A percentile compares a stretch with the other conserved stretches of the same genome.
These are phyloP conservation scores for Acrossocheilus wenchowensis DNA, from an alignment of 2,797 vertebrate species.

Conservation along the genomic window DNA sequence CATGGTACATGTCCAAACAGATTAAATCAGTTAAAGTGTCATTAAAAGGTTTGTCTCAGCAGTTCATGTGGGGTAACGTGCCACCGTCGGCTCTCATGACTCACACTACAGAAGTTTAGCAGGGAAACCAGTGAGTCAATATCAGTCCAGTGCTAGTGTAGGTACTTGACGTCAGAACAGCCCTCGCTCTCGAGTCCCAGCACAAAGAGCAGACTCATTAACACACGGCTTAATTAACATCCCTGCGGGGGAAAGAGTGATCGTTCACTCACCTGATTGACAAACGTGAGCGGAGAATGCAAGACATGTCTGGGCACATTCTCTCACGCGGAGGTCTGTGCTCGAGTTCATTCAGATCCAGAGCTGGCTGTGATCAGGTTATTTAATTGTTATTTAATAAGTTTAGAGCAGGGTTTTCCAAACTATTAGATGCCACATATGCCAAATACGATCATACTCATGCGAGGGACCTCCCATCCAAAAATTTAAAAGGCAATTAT, in stretches of 20 bases:
- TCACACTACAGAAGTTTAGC: background rate
- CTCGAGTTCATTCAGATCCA: background rate
- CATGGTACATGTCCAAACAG: background rate
- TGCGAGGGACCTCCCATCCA: background rate
- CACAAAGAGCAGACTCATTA: background rate
- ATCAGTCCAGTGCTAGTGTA: background rate
- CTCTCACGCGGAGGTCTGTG: background rate
- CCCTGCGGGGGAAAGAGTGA: background rate
- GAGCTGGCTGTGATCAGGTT: background rate
- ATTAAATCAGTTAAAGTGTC: background rate
- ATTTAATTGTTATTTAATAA: background rate
- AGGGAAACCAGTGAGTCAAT: background rate
- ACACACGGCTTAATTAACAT: background rate
- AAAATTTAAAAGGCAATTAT: background rate
- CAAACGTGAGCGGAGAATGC: background rate
- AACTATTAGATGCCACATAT: background rate
- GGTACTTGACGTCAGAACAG: background rate
- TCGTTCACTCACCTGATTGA: background rate
- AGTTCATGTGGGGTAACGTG: background rate
- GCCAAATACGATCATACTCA: background rate
- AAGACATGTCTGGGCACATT: background rate
- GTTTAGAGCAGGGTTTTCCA: background rate
- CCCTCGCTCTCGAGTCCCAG: background rate
- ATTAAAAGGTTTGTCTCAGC: background rate
- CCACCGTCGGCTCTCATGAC: background rate